Percentiles rank a stretch among this genome's conserved stretches.
Conservation (phyloP, 1,140 invertebrate species). For the Steinernema khuongi region DNA sequence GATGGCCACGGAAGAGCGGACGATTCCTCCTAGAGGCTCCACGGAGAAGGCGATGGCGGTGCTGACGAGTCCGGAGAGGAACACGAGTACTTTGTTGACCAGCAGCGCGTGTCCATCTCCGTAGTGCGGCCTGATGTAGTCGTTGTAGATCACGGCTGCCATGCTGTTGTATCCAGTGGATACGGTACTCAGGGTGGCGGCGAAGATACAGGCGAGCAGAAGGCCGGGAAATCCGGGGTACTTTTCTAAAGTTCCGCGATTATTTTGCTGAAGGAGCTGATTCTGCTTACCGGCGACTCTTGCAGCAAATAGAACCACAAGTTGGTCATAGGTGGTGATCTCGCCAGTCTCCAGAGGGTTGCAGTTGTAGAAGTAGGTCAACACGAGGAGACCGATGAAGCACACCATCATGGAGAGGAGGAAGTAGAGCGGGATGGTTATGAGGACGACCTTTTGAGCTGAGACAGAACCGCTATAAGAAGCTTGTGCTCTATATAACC, state of each 20-base stretch:
- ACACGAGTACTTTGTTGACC: neutral
- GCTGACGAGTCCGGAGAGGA: neutral
- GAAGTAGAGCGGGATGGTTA: conserved; percentile 34
- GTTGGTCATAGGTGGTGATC: conserved; percentile 45
- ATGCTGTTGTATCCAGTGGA: neutral
- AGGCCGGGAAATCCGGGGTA: neutral
- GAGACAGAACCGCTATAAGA: conserved; percentile 32
- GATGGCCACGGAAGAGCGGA: neutral
- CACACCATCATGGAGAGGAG: conserved; percentile 23
- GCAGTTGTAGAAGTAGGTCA: conserved; percentile 51
- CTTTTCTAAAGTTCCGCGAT: conserved; percentile 16
- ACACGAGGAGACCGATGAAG: conserved; percentile 43
- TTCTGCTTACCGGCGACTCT: conserved; percentile 41
- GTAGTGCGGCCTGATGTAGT: neutral
- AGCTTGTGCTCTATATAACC: conserved; percentile 38
- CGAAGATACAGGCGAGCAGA: conserved; percentile 1
- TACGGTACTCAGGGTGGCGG: neutral
- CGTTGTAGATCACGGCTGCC: neutral
- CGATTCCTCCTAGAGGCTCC: neutral
- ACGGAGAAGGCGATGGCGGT: neutral
- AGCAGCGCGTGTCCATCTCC: neutral
- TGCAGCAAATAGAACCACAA: conserved; percentile 42
- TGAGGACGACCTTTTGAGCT: conserved; percentile 30
- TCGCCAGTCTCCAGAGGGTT: conserved; percentile 43
- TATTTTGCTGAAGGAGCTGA: neutral